Evolutionary conservation across 2,888 invertebrate species (phyloP).

Genomic region (Acrobasis repandana): DNA sequence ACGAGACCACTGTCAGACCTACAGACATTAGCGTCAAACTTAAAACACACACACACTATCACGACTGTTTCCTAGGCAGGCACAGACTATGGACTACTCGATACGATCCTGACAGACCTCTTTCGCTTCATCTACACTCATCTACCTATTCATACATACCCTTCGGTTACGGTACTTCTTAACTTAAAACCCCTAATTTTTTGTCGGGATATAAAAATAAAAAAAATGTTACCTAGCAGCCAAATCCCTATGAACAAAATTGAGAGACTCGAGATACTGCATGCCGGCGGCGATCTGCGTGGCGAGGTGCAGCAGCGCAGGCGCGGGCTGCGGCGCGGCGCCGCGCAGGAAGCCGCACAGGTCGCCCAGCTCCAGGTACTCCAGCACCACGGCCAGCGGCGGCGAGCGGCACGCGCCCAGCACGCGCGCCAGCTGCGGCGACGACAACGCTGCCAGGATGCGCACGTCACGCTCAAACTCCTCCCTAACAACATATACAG

Average conservation of each 20-base stretch:
- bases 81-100: too few species aligned
- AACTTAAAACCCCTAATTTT: too few species aligned
- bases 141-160: too few species aligned
- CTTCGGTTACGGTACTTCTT: too few species aligned
- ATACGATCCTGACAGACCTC: too few species aligned
- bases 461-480: constrained; percentile 94
- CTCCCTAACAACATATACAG: constrained; percentile 77
- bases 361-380: constrained; percentile 92
- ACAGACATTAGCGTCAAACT: too few species aligned
- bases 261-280: constrained; percentile 94
- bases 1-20: too few species aligned
- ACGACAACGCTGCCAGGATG: constrained; percentile 91
- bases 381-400: constrained; percentile 91
- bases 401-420: constrained; percentile 90
- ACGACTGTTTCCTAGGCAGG: too few species aligned
- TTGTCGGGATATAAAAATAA: too few species aligned
- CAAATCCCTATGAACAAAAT: constrained; percentile 95
- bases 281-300: constrained; percentile 95
- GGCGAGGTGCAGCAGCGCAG: constrained; percentile 89
- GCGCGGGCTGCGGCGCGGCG: constrained; percentile 86
- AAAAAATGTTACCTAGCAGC: constrained; percentile 92
- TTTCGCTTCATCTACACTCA: too few species aligned
- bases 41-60: too few species aligned
- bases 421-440: constrained; percentile 89
- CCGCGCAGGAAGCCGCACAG: constrained; percentile 90